Conservation (phyloP, 2,888 invertebrate genomes). For the Acronicta alni region DNA sequence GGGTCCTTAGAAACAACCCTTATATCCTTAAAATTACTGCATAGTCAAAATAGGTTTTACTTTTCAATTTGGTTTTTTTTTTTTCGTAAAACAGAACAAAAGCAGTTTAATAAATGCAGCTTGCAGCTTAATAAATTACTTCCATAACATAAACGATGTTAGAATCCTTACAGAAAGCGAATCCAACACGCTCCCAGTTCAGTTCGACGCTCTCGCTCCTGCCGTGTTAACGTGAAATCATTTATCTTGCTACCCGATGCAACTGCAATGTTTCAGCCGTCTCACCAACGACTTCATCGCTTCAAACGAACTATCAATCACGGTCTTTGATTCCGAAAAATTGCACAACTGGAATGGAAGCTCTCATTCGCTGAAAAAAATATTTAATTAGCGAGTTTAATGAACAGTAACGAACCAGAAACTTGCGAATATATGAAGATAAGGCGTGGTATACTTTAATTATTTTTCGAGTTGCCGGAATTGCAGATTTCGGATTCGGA, state of each 20-base stretch:
- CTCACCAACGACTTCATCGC: slow-evolving; percentile 29
- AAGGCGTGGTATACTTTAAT: no score
- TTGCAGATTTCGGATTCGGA: no score
- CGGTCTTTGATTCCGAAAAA: slow-evolving; percentile 23
- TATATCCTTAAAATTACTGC: no score
- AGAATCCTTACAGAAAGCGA: not conserved
- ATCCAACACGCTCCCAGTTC: slow-evolving; percentile 9
- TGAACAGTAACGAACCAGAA: no score
- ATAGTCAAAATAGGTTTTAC: no score
- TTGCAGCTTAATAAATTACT: not conserved
- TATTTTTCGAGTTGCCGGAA: no score
- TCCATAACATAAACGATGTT: not conserved
- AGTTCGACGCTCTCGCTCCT: slow-evolving; percentile 18
- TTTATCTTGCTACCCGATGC: slow-evolving; percentile 36
- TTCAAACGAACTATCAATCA: slow-evolving; percentile 26
- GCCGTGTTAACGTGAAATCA: slow-evolving; percentile 12
- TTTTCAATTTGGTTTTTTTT: no score
- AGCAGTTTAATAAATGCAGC: no score
- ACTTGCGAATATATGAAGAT: no score
- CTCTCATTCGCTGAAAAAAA: not conserved
- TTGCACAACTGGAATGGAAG: not conserved
- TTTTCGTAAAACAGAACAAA: not conserved
- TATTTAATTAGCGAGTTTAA: no score
- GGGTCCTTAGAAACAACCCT: no score
- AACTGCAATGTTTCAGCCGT: slow-evolving; percentile 30